Evolutionary conservation across 1,140 invertebrate genomes (phyloP), one percentile per base, ranked within the genome.

Genomic region (Grapholita molesta): DNA sequence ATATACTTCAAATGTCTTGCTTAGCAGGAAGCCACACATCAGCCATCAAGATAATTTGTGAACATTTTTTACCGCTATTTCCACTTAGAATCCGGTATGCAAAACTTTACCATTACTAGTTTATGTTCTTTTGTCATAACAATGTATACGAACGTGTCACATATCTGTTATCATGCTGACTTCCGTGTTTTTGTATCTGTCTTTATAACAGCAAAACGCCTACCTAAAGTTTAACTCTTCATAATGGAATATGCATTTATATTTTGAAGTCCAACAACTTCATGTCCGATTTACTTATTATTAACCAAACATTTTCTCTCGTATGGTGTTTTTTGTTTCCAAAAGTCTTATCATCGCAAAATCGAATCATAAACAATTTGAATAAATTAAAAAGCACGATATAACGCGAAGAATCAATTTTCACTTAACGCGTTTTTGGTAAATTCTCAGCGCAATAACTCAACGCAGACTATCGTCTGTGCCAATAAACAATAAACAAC

Each of bases 401-500:
- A 21, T 21, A 48, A 48, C 42, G 7, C 42, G 42, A 48, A 48
- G 85, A 84, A 85, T 88, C 79, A 86, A 85, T 88, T 87, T 89
- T 83, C 80, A 78, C 80, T 72, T 61, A 75, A 80, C 83, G 80
- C 81, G 78, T 88, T 85, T 76, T 74, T 70, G 64, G 64, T 68
- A 70, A 78, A 73, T 73, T 82, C 80, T 24, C 79, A 65, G 73
- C 67, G 76, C 75, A 75, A 80, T 85, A 89, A 87, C 72, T 85
- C 75, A 75, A 72, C 72, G 70, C 42, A 67, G 61, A 28, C 71
- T 74, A 75, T 82, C 74, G 74, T 67, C 76, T 84, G 73, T 83
- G 77, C 81, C 80, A 86, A 89, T 86, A 87, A 86, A 86, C 78
- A 79, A 85, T 82, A 82, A 80, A 85, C 57, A 82, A 80, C 78